Percentiles rank a stretch among this genome's conserved stretches.
Evolutionary conservation across 2,888 invertebrate genomes (phyloP).

Genomic region (Macrosiphum euphorbiae): DNA sequence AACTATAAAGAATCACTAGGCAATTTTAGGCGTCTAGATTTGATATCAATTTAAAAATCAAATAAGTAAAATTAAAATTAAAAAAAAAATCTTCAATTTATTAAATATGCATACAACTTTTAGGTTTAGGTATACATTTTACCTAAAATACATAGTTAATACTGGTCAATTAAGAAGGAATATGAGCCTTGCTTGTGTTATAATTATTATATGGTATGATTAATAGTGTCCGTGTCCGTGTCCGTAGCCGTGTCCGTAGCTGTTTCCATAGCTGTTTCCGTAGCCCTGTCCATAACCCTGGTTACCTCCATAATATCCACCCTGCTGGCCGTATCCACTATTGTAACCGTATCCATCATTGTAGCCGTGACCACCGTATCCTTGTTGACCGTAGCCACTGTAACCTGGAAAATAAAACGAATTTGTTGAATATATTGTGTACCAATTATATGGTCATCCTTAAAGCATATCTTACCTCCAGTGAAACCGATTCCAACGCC

Average conservation of each 20-base stretch:
- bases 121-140: not conserved
- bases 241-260: not conserved
- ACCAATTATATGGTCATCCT: not conserved
- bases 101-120: not conserved
- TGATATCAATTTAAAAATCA: not conserved
- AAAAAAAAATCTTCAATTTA: not conserved
- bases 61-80: not conserved
- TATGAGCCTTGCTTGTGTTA: not conserved
- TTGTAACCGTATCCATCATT: not conserved
- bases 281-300: constrained; percentile 15
- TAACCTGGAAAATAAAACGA: constrained; percentile 8
- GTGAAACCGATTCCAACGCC: constrained; percentile 6
- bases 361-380: not conserved
- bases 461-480: not conserved
- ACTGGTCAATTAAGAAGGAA: not conserved
- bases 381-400: not conserved
- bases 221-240: not conserved
- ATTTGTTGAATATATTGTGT: not conserved
- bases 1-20: not conserved
- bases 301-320: not conserved
- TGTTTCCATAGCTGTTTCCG: not conserved
- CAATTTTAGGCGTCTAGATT: not conserved
- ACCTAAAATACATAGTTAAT: not conserved
- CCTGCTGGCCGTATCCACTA: not conserved
- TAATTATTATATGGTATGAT: not conserved